phyloP scores from a whole-genome alignment of 2,888 invertebrate species.

The Clunio marinus region DNA sequence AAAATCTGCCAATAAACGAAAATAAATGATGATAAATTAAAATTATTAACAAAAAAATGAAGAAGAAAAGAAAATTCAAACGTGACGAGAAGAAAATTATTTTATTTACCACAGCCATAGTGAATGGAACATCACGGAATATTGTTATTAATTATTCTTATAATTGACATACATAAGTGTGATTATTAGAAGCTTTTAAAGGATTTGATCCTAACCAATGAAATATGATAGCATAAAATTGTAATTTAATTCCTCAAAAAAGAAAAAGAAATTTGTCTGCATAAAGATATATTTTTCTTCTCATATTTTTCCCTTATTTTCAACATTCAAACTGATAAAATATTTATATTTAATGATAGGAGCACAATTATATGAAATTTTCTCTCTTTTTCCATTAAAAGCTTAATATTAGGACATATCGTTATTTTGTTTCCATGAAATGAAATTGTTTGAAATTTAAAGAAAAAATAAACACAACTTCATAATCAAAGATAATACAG shows the following conservation, averaged over 20 bases:
- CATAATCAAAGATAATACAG: too few species aligned
- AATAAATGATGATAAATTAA: too few species aligned
- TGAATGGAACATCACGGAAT: not conserved
- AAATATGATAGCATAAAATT: constrained; percentile 13
- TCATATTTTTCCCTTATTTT: too few species aligned
- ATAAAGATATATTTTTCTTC: not conserved
- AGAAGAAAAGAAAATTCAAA: not conserved
- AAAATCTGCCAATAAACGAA: too few species aligned
- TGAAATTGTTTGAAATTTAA: not conserved
- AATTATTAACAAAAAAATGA: not conserved
- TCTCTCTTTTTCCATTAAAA: too few species aligned
- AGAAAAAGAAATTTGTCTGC: not conserved
- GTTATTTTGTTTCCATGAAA: constrained; percentile 6
- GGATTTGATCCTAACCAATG: not conserved
- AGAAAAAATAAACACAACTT: not conserved
- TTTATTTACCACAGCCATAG: constrained; percentile 7
- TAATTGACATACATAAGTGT: constrained; percentile 25
- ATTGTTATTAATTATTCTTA: not conserved
- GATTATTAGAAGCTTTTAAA: constrained; percentile 30
- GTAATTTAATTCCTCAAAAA: not conserved
- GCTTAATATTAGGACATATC: constrained; percentile 14
- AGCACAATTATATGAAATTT: too few species aligned
- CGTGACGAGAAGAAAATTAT: not conserved
- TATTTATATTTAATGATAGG: too few species aligned
- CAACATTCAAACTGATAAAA: too few species aligned